Evolutionary conservation across 2,888 invertebrate genomes (phyloP), one percentile per base, ranked within the genome.

Genomic region (Tenthredo scrophulariae): DNA sequence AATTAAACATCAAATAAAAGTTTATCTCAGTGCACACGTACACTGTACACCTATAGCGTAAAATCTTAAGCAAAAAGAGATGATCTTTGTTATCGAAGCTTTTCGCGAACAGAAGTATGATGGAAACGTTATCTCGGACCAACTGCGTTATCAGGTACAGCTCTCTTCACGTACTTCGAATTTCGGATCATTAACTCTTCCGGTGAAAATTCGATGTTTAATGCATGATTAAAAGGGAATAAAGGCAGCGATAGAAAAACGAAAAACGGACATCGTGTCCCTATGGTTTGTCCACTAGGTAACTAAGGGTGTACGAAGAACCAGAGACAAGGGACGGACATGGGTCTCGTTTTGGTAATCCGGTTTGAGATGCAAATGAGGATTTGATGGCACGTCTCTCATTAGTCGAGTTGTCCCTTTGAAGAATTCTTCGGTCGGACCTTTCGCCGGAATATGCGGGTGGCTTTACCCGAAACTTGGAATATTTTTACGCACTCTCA

Each of bases 331-430:
- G 79, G 62, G 62, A 62, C 79, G 62, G 79, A 80, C 79, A 58
- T 29, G 79, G 86, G 86, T 86, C 87, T 85, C 88, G 87, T 86
- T 86, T 84, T 79, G 80, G 86, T 88, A 88, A 88, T 88, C 86
- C 85, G 87, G 86, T 88, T 88, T 88, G 84, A 86, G 85, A 88
- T 88, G 88, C 88, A 88, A 88, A 88, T 87, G 87, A 86, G 84
- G 79, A 88, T 87, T 86, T 86, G 86, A 87, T 72, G 87, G 85
- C 85, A 87, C 85, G 85, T 86, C 87, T 86, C 88, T 88, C 88
- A 87, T 88, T 88, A 88, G 88, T 84, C 86, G 7, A 40, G 67
- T 65, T 33, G 67, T 43, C 67, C 46, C 67, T 83, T 83, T 83
- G 83, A 83, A 54, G 50, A 83, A 83, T 83, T 83, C 83, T 67